Percentiles rank a stretch among this genome's conserved stretches.
Evolutionary conservation across 2,888 invertebrate genomes (phyloP).

Genomic region (Oscheius sp.): DNA sequence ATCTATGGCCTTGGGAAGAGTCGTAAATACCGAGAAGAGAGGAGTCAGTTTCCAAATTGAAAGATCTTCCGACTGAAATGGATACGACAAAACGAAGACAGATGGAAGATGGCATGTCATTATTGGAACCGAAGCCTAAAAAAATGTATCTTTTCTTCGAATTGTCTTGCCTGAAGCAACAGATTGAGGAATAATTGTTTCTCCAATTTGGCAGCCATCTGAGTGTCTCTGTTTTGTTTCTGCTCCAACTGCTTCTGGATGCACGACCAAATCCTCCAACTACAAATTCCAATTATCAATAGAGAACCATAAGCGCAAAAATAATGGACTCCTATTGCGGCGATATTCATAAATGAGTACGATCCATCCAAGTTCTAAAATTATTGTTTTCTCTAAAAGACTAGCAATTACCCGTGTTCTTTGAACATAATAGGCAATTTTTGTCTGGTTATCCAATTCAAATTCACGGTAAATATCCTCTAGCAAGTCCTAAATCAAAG

Average conservation of each 20-base stretch:
- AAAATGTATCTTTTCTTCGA: too few relatives aligned
- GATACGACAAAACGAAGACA: background rate
- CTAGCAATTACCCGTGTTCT: too few relatives aligned
- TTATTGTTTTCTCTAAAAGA: background rate
- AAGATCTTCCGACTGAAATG: background rate
- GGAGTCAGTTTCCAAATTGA: background rate
- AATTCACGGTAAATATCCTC: background rate
- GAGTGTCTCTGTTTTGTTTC: too few relatives aligned
- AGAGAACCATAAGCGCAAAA: slow-evolving; percentile 3
- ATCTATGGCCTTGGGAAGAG: slow-evolving; percentile 15
- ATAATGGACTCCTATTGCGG: slow-evolving; percentile 2
- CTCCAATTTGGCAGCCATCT: background rate
- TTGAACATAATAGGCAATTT: background rate
- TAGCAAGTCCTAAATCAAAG: background rate
- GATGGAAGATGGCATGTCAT: too few relatives aligned
- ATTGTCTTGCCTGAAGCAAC: background rate
- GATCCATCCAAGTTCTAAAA: background rate
- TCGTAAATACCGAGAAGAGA: slow-evolving; percentile 17
- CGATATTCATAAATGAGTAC: background rate
- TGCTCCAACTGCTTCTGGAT: background rate
- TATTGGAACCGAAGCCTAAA: slow-evolving; percentile 9
- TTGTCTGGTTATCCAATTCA: background rate
- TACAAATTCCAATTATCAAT: slow-evolving; percentile 1
- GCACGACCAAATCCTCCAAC: slow-evolving; percentile 14
- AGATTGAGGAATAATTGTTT: background rate